Percentiles rank a stretch among this genome's conserved stretches.
phyloP scores from a whole-genome alignment of 2,797 vertebrate species.

The Benthosema pterotum region DNA sequence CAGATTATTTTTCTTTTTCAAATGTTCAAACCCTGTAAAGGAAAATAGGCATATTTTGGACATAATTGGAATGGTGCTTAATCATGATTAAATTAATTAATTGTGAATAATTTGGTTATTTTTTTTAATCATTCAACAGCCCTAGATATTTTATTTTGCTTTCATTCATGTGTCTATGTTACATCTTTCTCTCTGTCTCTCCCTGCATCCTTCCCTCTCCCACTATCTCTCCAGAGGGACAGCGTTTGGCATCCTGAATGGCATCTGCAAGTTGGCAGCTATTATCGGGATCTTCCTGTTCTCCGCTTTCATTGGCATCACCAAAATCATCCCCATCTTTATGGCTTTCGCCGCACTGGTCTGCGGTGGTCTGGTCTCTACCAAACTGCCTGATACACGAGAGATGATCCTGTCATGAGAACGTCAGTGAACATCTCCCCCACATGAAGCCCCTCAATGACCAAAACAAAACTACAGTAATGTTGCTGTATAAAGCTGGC shows the following conservation, averaged over 20 bases:
- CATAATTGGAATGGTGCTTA: too few species aligned
- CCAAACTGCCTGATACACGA: slow-evolving; percentile 94
- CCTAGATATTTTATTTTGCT: too few species aligned
- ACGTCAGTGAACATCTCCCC: slow-evolving; percentile 52
- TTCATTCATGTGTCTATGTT: too few species aligned
- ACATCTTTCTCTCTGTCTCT: neutral
- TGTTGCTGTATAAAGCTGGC: slow-evolving; percentile 2
- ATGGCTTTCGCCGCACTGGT: slow-evolving; percentile 91
- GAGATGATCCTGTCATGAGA: slow-evolving; percentile 93
- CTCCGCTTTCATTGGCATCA: slow-evolving; percentile 92
- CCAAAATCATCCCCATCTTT: slow-evolving; percentile 94
- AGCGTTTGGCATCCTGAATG: slow-evolving; percentile 94
- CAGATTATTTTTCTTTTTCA: too few species aligned
- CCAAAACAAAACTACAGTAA: slow-evolving; percentile 15
- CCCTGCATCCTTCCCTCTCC: neutral
- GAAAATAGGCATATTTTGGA: too few species aligned
- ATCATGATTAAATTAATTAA: too few species aligned
- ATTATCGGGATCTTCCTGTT: slow-evolving; percentile 95
- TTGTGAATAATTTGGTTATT: too few species aligned
- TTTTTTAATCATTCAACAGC: too few species aligned
- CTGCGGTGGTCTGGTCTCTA: slow-evolving; percentile 91
- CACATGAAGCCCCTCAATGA: slow-evolving; percentile 23
- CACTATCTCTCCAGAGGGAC: slow-evolving; percentile 83
- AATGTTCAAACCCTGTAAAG: too few species aligned
- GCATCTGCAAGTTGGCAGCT: slow-evolving; percentile 91